Evolutionary conservation across 2,797 vertebrate species (phyloP).

Genomic region (Lepilemur septentrionalis): DNA sequence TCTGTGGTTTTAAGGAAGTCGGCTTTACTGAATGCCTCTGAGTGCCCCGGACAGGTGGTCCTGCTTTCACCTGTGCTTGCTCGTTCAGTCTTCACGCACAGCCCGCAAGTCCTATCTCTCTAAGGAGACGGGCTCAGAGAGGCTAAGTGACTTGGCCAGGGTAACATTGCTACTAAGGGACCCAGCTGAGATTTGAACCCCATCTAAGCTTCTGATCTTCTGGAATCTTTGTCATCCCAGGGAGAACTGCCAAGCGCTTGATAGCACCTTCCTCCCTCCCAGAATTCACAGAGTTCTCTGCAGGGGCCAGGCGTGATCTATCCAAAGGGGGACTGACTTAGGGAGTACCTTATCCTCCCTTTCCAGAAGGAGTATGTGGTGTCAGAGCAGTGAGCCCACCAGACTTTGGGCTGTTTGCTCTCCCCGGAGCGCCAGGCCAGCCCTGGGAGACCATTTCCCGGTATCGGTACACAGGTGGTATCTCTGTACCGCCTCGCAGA

Average conservation of each 20-base stretch:
- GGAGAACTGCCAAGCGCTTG: neutral
- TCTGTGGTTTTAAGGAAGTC: neutral
- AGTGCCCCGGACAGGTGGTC: fast-evolving
- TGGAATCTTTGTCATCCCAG: neutral
- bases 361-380: no score
- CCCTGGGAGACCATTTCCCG: neutral
- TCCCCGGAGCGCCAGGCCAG: no score
- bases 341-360: neutral
- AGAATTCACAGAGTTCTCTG: neutral
- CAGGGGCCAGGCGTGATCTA: neutral
- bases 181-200: neutral
- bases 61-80: neutral
- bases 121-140: neutral
- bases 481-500: no score
- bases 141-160: neutral
- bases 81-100: neutral
- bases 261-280: neutral
- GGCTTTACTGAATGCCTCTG: neutral
- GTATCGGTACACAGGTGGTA: no score
- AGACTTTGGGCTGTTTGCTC: neutral
- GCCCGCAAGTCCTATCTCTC: neutral
- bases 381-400: neutral
- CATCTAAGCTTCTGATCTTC: neutral
- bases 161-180: neutral
- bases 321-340: neutral